phyloP scores from a whole-genome alignment of 2,888 invertebrate genomes.

The Dryomyza anilis region DNA sequence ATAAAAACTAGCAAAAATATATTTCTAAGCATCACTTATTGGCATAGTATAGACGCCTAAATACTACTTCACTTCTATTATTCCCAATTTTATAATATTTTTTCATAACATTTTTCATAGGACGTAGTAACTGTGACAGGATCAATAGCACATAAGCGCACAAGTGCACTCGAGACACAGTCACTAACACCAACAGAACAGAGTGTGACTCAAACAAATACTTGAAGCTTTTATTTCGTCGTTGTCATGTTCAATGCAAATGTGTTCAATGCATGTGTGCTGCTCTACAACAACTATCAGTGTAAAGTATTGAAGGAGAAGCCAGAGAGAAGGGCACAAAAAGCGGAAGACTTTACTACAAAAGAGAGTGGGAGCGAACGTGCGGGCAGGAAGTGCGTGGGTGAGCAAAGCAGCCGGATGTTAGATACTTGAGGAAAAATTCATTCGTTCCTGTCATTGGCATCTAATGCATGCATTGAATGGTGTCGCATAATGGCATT shows the following conservation, averaged over 20 bases:
- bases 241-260: constrained; percentile 5
- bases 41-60: too few species aligned
- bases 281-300: background rate
- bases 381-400: background rate
- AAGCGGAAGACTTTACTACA: background rate
- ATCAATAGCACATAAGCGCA: too few species aligned
- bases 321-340: background rate
- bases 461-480: constrained; percentile 6
- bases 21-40: too few species aligned
- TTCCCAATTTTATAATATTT: too few species aligned
- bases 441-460: constrained; percentile 2
- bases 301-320: background rate
- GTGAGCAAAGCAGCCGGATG: background rate
- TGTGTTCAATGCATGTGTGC: too few species aligned
- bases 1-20: too few species aligned
- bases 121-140: too few species aligned
- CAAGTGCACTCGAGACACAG: background rate
- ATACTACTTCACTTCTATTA: too few species aligned
- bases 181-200: background rate
- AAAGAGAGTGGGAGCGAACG: background rate
- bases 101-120: too few species aligned
- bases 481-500: constrained; percentile 1
- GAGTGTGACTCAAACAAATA: background rate
- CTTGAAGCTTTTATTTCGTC: background rate
- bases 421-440: background rate